Conservation (phyloP, 2,888 invertebrate genomes). For the Polydrusus pterygomalis region DNA sequence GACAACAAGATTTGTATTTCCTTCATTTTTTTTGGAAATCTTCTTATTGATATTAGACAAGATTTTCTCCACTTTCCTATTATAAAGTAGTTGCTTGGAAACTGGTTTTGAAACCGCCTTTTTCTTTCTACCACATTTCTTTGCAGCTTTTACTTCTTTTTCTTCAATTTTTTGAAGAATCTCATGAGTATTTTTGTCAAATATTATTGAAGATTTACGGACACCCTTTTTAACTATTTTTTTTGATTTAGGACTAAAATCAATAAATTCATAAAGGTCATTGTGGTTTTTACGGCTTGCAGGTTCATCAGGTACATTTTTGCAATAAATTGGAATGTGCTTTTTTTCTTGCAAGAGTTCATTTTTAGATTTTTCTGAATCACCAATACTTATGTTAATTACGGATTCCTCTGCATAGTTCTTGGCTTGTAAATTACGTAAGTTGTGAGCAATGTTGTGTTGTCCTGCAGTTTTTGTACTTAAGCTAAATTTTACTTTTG, state of each 20-base stretch:
- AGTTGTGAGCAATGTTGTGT: too few relatives aligned
- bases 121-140: slow-evolving; percentile 28
- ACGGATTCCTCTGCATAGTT: slow-evolving; percentile 36
- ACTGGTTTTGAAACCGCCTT: slow-evolving; percentile 12
- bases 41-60: slow-evolving; percentile 36
- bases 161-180: slow-evolving; percentile 44
- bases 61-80: slow-evolving; percentile 24
- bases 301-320: slow-evolving; percentile 22
- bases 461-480: background rate
- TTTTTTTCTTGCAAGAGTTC: slow-evolving; percentile 8
- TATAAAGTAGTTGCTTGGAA: slow-evolving; percentile 32
- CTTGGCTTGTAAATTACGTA: slow-evolving; percentile 23
- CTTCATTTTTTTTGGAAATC: slow-evolving; percentile 24
- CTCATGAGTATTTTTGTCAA: slow-evolving; percentile 49
- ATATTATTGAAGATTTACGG: slow-evolving; percentile 45
- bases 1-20: background rate
- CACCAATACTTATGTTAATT: background rate
- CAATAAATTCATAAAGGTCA: slow-evolving; percentile 52
- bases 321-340: slow-evolving; percentile 42
- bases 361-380: background rate
- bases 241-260: slow-evolving; percentile 41
- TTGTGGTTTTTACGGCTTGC: slow-evolving; percentile 6
- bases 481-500: slow-evolving; percentile 7
- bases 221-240: background rate
- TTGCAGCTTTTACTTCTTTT: slow-evolving; percentile 42